Base-by-base conservation (phyloP, 2,113 vertebrate species). In the Bufo gargarizans region DNA sequence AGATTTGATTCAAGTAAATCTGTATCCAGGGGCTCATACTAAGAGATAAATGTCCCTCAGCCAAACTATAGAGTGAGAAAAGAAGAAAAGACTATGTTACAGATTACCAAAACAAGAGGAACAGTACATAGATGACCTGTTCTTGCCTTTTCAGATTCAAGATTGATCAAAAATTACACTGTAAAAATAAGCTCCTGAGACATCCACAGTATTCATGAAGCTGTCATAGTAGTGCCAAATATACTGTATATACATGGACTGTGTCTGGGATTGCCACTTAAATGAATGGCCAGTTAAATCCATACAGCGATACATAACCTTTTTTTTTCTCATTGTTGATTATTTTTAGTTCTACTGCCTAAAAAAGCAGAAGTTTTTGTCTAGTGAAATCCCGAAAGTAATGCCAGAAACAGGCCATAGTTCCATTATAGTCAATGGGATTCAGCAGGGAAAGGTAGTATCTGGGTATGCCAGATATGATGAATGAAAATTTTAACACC, bases 1-100 rank as follows among this genome's bases (percentile, higher is more conserved):
- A 71, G 7, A 55, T 84, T 84, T 84, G 47, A 84, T 84, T 84
- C 81, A 50, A 84, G 63, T 33, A 55, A 83, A 84, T 65, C 47
- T 69, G 82, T 84, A 84, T 55, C 65, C 12, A 6, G 82, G 71
- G 82, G 55, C 82, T 53, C 45, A 55, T 69, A 84, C 47, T 71
- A 22, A 71, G 16, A 84, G 82, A 84, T n/a, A 84, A 84, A 84
- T 71, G 13, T 84, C 82, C 63, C 71, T 49, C 47, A 71, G 53
- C 19, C 61, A 84, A 69, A 71, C 82, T 55, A 55, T 49, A 84
- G 16, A 71, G n/a, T 6, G 20, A 71, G 63, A 22, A 71, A 11
- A n/a, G 45, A 55, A 84, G 47, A 84, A 84, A 69, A 55, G 63
- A 53, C 19, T 55, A 16, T 84, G 20, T 82, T 82, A 82, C 45